Percentiles rank a stretch among this genome's conserved stretches.
phyloP scores from a whole-genome alignment of 2,888 invertebrate genomes.

The Tenthredo mesomela region DNA sequence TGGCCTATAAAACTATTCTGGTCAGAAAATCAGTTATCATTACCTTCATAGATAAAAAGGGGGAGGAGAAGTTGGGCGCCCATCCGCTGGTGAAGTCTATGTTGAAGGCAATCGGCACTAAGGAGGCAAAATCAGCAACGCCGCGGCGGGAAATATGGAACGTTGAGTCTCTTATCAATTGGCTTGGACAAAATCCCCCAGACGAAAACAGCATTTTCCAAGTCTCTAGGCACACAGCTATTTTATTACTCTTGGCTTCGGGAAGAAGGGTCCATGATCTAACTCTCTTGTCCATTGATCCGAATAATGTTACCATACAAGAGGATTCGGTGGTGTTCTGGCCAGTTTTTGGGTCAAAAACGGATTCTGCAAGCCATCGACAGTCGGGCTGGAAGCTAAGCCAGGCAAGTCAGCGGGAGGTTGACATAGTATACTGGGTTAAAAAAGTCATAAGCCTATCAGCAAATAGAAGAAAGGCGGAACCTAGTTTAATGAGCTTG shows the following conservation, averaged over 20 bases:
- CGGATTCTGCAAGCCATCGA: slow-evolving; percentile 18
- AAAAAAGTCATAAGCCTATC: neutral
- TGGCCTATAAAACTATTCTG: slow-evolving; percentile 36
- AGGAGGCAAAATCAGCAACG: neutral
- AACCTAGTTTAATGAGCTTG: neutral
- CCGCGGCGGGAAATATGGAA: slow-evolving; percentile 25
- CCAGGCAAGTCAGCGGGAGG: neutral
- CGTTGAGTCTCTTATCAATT: slow-evolving; percentile 18
- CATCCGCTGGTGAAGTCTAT: slow-evolving; percentile 45
- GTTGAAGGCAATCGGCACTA: slow-evolving; percentile 40
- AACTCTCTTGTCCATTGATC: slow-evolving; percentile 33
- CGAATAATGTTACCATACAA: slow-evolving; percentile 21
- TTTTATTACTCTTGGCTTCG: slow-evolving; percentile 20
- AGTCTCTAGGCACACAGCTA: slow-evolving; percentile 22
- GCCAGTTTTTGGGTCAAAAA: slow-evolving; percentile 47
- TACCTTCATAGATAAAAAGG: neutral
- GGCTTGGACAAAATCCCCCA: slow-evolving; percentile 9
- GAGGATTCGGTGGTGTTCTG: slow-evolving; percentile 8
- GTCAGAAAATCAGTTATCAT: slow-evolving; percentile 43
- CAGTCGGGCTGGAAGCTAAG: slow-evolving; percentile 40
- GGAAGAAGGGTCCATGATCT: slow-evolving; percentile 53
- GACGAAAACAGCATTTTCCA: slow-evolving; percentile 47
- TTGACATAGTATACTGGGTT: slow-evolving; percentile 15
- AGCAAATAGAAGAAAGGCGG: neutral
- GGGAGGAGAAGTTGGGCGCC: neutral